Base-by-base conservation (phyloP, 2,797 vertebrate genomes). In the Spea hammondii region DNA sequence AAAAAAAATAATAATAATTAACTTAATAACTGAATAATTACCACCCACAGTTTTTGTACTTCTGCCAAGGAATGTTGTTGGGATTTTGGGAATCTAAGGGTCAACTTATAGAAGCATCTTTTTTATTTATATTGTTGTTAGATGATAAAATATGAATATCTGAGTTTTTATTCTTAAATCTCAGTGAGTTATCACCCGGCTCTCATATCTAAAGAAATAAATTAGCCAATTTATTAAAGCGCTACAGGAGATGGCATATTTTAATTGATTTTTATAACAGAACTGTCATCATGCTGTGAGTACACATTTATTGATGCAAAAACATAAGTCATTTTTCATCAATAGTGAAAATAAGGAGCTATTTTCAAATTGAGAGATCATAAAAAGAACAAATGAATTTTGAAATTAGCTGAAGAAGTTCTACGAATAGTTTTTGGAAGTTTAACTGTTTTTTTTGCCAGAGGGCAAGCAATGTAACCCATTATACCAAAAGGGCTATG, bases 221-320 rank as follows among this genome's bases (percentile, higher is more conserved):
- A 67, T 74, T 53, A 67, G 14, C 60, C 70, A 72, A 74, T 62
- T 73, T 79, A 62, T 74, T 68, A 69, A 32, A n/a, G 45, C 77
- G 73, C 77, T 45, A n/a, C 71, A 53, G 77, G 77, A 60, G 47
- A 32, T 54, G 77, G 54, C 53, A 51, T 45, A 60, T 60, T 68
- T 73, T 79, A 73, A 79, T 72, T 79, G 71, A 73, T 79, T 73
- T 62, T 74, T 68, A n/a, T 13, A 10, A 47, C 8, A 11, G 70
- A 68, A 44, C 64, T 79, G 77, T 79, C 77, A 79, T 5, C 71
- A 62, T 17, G 54, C 77, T 67, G 71, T 32, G 77, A 54, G 70
- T 48, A 45, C 53, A 8, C 44, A 57, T 11, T 67, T 79, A 79
- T 79, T 79, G 64, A 79, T 79, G 64, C 50, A 47, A 50, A 67